Evolutionary conservation across 1,140 invertebrate species (phyloP).

Genomic region (Anoplophora glabripennis): DNA sequence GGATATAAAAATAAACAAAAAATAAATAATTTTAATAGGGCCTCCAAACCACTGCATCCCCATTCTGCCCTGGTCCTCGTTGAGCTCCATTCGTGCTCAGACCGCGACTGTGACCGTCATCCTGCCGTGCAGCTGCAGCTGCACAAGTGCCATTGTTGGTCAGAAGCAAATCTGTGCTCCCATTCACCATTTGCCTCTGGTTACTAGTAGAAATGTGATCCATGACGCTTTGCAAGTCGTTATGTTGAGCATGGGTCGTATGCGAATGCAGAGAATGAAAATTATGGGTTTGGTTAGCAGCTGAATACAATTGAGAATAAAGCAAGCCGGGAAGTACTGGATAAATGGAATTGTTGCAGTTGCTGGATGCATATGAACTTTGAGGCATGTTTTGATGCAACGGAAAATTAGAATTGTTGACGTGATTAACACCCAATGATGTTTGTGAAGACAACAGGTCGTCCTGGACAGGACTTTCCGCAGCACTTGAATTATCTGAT

Average conservation of each 20-base stretch:
- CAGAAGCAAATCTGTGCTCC: conserved; percentile 55
- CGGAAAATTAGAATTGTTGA: conserved; percentile 63
- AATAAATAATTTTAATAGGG: conserved; percentile 49
- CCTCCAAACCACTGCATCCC: conserved; percentile 65
- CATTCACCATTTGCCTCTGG: conserved; percentile 52
- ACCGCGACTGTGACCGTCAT: conserved; percentile 53
- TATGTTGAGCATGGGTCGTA: conserved; percentile 61
- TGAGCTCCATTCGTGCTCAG: conserved; percentile 59
- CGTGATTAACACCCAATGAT: conserved; percentile 58
- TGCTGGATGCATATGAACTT: conserved; percentile 52
- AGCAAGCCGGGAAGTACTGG: conserved; percentile 75
- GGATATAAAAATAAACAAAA: no score
- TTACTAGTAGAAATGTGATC: conserved; percentile 66
- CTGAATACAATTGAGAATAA: conserved; percentile 78
- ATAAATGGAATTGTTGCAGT: conserved; percentile 66
- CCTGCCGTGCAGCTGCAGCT: conserved; percentile 56
- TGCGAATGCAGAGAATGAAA: conserved; percentile 66
- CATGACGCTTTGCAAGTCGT: conserved; percentile 67
- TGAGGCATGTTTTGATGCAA: conserved; percentile 54
- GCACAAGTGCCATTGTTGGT: conserved; percentile 58
- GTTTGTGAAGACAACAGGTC: conserved; percentile 58
- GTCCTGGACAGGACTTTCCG: conserved; percentile 77
- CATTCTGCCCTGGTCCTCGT: conserved; percentile 61
- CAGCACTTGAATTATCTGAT: conserved; percentile 77
- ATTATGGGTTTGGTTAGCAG: conserved; percentile 73